Percentiles rank a stretch among this genome's conserved stretches.
Conservation (phyloP, 2,797 vertebrate species). For the Coreius guichenoti region DNA sequence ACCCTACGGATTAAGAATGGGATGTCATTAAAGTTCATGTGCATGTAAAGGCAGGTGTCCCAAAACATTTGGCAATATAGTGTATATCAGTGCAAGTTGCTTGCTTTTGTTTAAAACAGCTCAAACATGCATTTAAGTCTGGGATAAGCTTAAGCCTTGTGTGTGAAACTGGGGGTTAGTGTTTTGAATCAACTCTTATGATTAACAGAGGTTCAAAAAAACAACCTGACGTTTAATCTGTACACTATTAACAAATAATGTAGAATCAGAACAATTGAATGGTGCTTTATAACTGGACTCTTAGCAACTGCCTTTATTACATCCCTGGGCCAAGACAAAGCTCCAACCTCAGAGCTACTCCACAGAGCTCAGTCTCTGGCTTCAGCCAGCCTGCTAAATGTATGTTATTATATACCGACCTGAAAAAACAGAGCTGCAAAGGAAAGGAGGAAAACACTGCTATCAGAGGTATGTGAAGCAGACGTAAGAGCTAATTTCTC, state of each 20-base stretch:
- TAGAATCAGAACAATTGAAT: not conserved
- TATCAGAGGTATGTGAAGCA: slow-evolving; percentile 62
- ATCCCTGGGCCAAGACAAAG: slow-evolving; percentile 47
- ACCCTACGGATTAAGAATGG: too few relatives aligned
- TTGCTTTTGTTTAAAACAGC: too few relatives aligned
- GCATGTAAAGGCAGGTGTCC: too few relatives aligned
- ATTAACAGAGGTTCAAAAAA: not conserved
- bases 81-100: too few relatives aligned
- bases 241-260: not conserved
- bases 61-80: too few relatives aligned
- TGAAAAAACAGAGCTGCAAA: slow-evolving; percentile 44
- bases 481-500: slow-evolving; percentile 65
- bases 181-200: not conserved
- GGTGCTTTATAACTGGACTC: slow-evolving; percentile 8
- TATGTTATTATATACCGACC: slow-evolving; percentile 42
- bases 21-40: too few relatives aligned
- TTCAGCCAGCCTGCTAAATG: slow-evolving; percentile 34
- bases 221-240: not conserved
- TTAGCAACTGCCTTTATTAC: slow-evolving; percentile 15
- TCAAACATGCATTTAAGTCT: too few relatives aligned
- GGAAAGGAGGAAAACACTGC: slow-evolving; percentile 53
- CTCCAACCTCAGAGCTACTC: slow-evolving; percentile 27
- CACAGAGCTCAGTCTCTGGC: slow-evolving; percentile 5
- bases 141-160: too few relatives aligned
- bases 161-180: too few relatives aligned